Evolutionary conservation across 2,888 invertebrate species (phyloP).

Genomic region (Bombylius major): DNA sequence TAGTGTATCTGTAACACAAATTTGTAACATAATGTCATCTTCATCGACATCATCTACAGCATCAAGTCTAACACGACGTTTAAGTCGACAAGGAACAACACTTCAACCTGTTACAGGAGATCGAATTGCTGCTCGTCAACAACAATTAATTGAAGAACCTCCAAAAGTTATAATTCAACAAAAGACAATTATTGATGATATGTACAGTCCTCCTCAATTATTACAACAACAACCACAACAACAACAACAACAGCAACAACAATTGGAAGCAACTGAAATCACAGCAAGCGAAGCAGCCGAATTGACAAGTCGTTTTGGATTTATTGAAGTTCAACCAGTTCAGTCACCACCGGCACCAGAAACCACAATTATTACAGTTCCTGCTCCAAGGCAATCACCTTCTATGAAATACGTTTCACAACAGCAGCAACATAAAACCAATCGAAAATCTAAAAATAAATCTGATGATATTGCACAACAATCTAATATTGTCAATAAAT

Average conservation of each 20-base stretch:
- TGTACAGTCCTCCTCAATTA: neutral
- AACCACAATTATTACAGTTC: constrained; percentile 12
- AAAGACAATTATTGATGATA: neutral
- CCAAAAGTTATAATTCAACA: neutral
- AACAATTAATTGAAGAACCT: neutral
- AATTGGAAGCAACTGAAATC: constrained; percentile 3
- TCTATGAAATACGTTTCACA: neutral
- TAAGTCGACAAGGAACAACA: neutral
- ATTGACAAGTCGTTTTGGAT: neutral
- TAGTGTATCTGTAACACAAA: neutral
- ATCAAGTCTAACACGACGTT: constrained; percentile 22
- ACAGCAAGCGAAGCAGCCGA: constrained; percentile 7
- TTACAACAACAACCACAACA: constrained; percentile 12
- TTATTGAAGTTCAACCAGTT: neutral
- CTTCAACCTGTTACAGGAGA: neutral
- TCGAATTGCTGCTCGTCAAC: neutral
- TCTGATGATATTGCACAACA: neutral
- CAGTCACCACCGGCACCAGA: neutral
- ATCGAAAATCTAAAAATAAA: neutral
- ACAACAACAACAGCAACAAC: constrained; percentile 9
- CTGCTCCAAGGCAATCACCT: neutral
- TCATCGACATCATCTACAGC: constrained; percentile 11
- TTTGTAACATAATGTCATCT: neutral
- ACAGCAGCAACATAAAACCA: neutral
- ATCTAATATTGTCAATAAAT: neutral